Evolutionary conservation across 2,113 vertebrate genomes (phyloP).

Genomic region (Burhinus oedicnemus): DNA sequence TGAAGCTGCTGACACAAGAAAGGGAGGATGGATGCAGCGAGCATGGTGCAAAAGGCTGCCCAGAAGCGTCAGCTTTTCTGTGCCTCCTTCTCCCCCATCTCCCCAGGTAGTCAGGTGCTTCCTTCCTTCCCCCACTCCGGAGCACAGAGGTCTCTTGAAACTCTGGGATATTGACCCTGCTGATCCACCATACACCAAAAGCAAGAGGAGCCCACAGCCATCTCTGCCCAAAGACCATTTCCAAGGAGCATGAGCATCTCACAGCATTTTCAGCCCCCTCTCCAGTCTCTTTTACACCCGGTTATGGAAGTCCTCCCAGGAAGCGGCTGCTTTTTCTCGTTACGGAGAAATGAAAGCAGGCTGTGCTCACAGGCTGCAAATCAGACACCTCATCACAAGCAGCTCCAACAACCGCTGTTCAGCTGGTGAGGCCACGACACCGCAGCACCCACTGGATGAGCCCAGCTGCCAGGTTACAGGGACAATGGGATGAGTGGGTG

Average conservation of each 20-base stretch:
- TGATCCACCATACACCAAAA: fast-evolving
- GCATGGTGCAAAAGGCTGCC: neutral
- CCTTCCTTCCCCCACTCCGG: neutral
- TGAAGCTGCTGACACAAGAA: neutral
- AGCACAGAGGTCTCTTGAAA: neutral
- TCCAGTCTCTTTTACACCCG: neutral
- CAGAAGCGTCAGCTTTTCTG: neutral
- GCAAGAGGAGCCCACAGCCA: neutral
- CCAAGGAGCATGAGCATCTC: neutral
- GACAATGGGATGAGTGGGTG: neutral
- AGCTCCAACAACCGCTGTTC: neutral
- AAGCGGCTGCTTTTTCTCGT: fast-evolving
- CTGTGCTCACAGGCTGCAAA: neutral
- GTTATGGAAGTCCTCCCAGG: neutral
- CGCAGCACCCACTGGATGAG: fast-evolving
- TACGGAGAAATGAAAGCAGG: neutral
- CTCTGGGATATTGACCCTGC: neutral
- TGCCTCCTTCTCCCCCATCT: neutral
- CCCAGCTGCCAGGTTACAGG: fast-evolving
- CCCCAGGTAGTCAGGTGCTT: neutral
- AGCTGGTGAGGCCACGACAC: fast-evolving
- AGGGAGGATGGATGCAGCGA: neutral
- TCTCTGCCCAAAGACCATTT: neutral
- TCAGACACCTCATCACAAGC: neutral
- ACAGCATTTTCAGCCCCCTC: neutral